Base-by-base conservation (phyloP, 1,140 invertebrate species). In the Sarcophaga bullata region DNA sequence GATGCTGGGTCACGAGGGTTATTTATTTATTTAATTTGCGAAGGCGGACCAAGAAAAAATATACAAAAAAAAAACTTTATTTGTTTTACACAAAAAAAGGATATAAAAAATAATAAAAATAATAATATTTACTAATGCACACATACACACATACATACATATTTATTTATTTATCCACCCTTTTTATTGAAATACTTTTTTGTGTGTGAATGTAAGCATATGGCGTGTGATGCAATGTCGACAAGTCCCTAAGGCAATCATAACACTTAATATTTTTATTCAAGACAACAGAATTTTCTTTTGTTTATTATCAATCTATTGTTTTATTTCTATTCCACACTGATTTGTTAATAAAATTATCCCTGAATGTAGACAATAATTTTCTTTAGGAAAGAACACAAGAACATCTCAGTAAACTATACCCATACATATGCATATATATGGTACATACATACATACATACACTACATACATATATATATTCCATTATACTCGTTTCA, bases 211-310 rank as follows among this genome's bases (percentile, higher is more conserved):
- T 4, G 25, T 37, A 2, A 37, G 25, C 25, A 37, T 37, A 4
- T 37, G 25, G 25, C 25, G 25, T 37, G 25, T 37, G 25, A 37
- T 37, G 25, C 25, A 19, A 68, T 68, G 62, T 25, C 17, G 17
- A 19, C 17, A 68, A 68, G 62, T 68, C 17, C 62, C 62, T 19
- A 68, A 68, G 17, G 62, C n/a, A 68, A 68, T 68, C 17, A 68
- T 68, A 68, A 68, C 62, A 68, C 62, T 68, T 68, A 52, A 68
- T 68, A 68, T 68, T 68, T 68, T 68, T 58, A 58, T 58, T 17
- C n/a, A 68, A 68, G 15, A 68, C 17, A 37, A 19, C 17, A 68
- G n/a, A 19, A 17, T 68, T 13, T 68, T 25, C n/a, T 25, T 68
- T 68, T 68, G 62, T 68, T 68, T 68, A 25, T 25, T 19, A 68